Evolutionary conservation across 2,888 invertebrate species (phyloP).

Genomic region (Leuctra nigra): DNA sequence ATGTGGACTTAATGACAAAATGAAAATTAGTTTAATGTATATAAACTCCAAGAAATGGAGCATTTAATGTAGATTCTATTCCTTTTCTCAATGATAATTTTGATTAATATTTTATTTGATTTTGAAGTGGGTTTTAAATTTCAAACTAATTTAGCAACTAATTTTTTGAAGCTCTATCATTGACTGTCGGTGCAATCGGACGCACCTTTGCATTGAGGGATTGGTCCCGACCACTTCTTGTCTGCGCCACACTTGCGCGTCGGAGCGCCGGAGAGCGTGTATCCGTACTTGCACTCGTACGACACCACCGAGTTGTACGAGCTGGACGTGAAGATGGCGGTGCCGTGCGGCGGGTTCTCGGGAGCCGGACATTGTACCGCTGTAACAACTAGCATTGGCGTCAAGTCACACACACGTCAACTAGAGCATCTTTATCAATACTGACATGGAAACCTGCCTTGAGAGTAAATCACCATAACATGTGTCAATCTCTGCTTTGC

Average conservation of each 20-base stretch:
- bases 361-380: constrained; percentile 93
- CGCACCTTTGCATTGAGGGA: constrained; percentile 86
- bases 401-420: no score
- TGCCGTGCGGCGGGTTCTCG: constrained; percentile 86
- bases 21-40: no score
- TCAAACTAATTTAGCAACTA: constrained; percentile 2
- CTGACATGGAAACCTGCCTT: no score
- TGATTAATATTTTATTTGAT: neutral
- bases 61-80: no score
- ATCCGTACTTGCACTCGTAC: constrained; percentile 94
- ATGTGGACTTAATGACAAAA: no score
- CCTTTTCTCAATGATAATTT: no score
- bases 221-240: constrained; percentile 89
- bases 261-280: constrained; percentile 80
- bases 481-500: no score
- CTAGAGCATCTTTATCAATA: no score
- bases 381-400: constrained; percentile 56
- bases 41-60: no score
- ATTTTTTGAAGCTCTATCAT: no score
- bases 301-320: constrained; percentile 93
- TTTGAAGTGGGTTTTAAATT: neutral
- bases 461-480: no score
- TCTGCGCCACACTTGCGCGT: constrained; percentile 91
- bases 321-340: constrained; percentile 85
- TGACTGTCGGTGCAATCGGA: no score